Percentiles rank a stretch among this genome's conserved stretches.
Conservation (phyloP, 2,797 vertebrate genomes). For the Leptatherina wallacei region DNA sequence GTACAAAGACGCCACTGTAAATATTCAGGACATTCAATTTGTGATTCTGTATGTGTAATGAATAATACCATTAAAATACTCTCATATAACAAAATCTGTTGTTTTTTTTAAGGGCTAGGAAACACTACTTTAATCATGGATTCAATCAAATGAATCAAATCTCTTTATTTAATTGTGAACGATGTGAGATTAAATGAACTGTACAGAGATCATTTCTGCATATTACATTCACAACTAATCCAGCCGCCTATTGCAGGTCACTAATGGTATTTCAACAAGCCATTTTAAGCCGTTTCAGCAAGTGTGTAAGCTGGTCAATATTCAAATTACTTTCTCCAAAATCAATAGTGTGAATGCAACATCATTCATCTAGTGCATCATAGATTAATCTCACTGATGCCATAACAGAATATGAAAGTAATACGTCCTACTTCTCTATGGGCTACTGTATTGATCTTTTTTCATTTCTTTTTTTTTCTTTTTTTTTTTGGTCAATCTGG, state of each 20-base stretch:
- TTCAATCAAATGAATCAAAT: constrained; percentile 47
- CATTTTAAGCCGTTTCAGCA: constrained; percentile 3
- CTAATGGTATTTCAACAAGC: constrained; percentile 35
- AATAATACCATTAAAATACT: constrained; percentile 60
- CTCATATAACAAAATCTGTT: constrained; percentile 22
- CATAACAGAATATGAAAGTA: background rate
- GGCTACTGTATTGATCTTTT: background rate
- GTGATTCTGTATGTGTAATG: constrained; percentile 60
- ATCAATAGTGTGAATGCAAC: background rate
- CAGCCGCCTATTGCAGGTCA: constrained; percentile 50
- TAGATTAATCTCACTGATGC: background rate
- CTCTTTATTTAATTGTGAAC: constrained; percentile 60
- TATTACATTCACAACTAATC: constrained; percentile 69
- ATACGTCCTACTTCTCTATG: background rate
- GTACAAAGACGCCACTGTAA: constrained; percentile 50
- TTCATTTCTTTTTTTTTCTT: too few species aligned
- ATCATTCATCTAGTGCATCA: background rate
- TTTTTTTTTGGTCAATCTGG: background rate
- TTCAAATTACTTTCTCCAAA: background rate
- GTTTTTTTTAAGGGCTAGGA: background rate
- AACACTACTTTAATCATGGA: constrained; percentile 59
- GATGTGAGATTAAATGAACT: constrained; percentile 22
- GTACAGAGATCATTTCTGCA: constrained; percentile 38
- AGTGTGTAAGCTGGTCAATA: background rate
- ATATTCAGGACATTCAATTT: constrained; percentile 43